phyloP scores from a whole-genome alignment of 2,113 vertebrate genomes.

The Pristiophorus japonicus region DNA sequence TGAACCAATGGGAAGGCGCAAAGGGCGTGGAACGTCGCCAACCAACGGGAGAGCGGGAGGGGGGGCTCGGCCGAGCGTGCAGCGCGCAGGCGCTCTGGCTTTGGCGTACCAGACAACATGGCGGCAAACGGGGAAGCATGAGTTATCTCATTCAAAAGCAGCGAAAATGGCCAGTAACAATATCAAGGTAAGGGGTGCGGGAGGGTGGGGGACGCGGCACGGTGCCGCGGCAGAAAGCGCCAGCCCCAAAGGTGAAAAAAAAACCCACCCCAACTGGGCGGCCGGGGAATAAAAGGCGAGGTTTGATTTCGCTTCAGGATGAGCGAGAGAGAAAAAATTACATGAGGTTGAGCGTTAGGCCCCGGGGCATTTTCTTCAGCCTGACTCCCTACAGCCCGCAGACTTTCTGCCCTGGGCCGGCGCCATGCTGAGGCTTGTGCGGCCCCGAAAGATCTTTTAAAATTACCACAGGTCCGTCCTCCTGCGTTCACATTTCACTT shows the following conservation, averaged over 20 bases:
- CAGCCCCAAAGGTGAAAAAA: too few species aligned
- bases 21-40: fast-evolving
- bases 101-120: constrained; percentile 4
- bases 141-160: constrained; percentile 35
- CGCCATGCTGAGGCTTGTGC: not conserved
- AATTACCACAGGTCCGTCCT: not conserved
- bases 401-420: not conserved
- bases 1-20: not conserved
- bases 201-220: not conserved
- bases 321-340: not conserved
- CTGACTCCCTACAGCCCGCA: not conserved
- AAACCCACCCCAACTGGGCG: not conserved
- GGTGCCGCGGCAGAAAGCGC: not conserved
- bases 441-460: too few species aligned
- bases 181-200: constrained; percentile 25
- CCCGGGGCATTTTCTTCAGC: not conserved
- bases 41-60: not conserved
- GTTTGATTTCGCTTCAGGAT: not conserved
- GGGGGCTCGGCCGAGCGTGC: not conserved
- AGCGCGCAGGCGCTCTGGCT: not conserved
- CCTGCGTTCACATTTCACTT: not conserved
- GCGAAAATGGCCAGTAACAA: constrained; percentile 24
- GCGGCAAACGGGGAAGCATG: constrained; percentile 32
- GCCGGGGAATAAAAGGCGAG: not conserved
- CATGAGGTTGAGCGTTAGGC: constrained; percentile 11